phyloP scores from a whole-genome alignment of 2,113 vertebrate species.

The Pampusana beccarii region DNA sequence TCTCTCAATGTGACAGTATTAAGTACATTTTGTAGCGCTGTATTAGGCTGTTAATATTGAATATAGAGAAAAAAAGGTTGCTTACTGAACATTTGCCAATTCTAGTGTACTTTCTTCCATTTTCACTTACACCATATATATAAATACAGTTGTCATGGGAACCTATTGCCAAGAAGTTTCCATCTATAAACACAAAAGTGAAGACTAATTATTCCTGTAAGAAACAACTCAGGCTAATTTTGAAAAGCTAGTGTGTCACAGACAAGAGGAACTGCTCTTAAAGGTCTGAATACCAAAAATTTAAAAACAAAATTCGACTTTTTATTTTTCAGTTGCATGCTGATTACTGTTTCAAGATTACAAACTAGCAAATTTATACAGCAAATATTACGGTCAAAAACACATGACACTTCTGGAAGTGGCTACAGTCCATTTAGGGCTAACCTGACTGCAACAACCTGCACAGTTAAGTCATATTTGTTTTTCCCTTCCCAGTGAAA shows the following conservation, averaged over 20 bases:
- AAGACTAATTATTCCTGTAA: background rate
- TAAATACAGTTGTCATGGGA: conserved; percentile 99
- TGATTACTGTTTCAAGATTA: background rate
- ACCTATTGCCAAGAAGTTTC: conserved; percentile 94
- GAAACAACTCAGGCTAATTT: background rate
- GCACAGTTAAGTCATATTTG: background rate
- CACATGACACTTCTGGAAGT: background rate
- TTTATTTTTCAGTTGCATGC: background rate
- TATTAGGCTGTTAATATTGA: background rate
- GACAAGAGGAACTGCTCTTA: background rate
- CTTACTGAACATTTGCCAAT: conserved; percentile 97
- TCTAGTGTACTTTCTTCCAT: conserved; percentile 91
- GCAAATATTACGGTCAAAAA: background rate
- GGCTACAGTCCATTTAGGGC: background rate
- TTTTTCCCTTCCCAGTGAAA: background rate
- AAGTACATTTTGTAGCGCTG: background rate
- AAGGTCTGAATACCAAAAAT: background rate
- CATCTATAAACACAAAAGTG: conserved; percentile 78
- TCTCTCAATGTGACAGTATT: background rate
- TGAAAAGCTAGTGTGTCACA: background rate
- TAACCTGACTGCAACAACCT: background rate
- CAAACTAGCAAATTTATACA: background rate
- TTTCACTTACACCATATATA: conserved; percentile 91
- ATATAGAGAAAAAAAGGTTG: background rate
- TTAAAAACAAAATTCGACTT: background rate